phyloP scores from a whole-genome alignment of 1,140 invertebrate species.

The Drosophila seguyi region DNA sequence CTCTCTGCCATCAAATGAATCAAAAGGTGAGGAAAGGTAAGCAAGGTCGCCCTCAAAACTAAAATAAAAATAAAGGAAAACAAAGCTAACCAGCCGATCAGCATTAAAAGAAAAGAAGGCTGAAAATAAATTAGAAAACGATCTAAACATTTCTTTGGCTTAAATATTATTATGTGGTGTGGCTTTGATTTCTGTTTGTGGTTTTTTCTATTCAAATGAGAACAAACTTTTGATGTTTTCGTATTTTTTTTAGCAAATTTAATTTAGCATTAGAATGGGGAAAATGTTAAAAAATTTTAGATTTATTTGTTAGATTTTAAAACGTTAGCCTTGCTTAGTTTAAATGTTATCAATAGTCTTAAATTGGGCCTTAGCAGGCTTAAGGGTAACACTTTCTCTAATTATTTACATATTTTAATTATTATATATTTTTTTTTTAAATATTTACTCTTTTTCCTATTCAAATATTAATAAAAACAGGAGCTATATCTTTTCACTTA shows the following conservation, averaged over 20 bases:
- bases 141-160: slow-evolving; percentile 2
- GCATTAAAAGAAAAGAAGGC: not conserved
- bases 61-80: not conserved
- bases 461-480: too few relatives aligned
- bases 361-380: too few relatives aligned
- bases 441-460: not conserved
- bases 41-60: slow-evolving; percentile 48
- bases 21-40: slow-evolving; percentile 38
- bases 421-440: not conserved
- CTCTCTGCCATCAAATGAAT: slow-evolving; percentile 16
- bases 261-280: slow-evolving; percentile 31
- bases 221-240: not conserved
- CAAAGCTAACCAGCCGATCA: not conserved
- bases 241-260: not conserved
- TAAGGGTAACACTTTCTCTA: not conserved
- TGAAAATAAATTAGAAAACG: slow-evolving; percentile 9
- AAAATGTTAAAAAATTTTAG: not conserved
- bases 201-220: not conserved
- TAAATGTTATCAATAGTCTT: not conserved
- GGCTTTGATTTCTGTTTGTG: not conserved
- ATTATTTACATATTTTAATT: not conserved
- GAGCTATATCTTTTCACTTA: not conserved
- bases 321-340: not conserved
- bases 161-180: not conserved
- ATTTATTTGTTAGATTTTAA: not conserved